Percentiles rank a stretch among this genome's conserved stretches.
Evolutionary conservation across 2,888 invertebrate species (phyloP).

Genomic region (Villa cingulata): DNA sequence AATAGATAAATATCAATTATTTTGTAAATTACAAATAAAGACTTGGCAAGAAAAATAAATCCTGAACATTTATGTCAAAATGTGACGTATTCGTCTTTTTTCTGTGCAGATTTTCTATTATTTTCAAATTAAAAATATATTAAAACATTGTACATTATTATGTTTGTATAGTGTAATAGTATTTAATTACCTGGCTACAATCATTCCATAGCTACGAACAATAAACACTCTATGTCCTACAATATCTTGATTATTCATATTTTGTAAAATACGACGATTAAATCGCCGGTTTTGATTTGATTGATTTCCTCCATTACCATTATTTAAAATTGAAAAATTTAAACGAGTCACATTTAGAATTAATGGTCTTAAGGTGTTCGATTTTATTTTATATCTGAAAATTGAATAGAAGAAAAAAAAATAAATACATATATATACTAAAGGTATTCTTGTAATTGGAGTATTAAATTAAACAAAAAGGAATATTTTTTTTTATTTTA

Average conservation of each 20-base stretch:
- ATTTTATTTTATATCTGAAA: constrained; percentile 8
- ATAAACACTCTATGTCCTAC: constrained; percentile 15
- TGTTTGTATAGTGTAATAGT: no score
- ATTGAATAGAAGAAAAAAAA: neutral
- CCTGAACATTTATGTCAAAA: no score
- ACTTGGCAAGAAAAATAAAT: no score
- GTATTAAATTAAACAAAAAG: no score
- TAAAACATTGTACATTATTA: no score
- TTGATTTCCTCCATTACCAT: constrained; percentile 11
- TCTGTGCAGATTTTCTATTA: no score
- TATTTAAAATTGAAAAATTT: constrained; percentile 16
- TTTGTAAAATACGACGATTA: constrained; percentile 7
- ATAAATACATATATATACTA: no score
- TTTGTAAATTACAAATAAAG: no score
- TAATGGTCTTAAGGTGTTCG: constrained; percentile 11
- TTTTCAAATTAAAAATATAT: neutral
- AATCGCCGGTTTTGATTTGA: constrained; percentile 2
- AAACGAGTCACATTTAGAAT: constrained; percentile 12
- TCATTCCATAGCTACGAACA: constrained; percentile 50
- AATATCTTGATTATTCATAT: neutral
- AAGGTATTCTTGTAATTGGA: no score
- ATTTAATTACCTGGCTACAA: constrained; percentile 36
- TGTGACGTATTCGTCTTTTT: no score
- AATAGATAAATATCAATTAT: no score
- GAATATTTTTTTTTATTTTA: no score